Evolutionary conservation across 2,797 vertebrate genomes (phyloP), one percentile per base, ranked within the genome.

Genomic region (Ceryle rudis): DNA sequence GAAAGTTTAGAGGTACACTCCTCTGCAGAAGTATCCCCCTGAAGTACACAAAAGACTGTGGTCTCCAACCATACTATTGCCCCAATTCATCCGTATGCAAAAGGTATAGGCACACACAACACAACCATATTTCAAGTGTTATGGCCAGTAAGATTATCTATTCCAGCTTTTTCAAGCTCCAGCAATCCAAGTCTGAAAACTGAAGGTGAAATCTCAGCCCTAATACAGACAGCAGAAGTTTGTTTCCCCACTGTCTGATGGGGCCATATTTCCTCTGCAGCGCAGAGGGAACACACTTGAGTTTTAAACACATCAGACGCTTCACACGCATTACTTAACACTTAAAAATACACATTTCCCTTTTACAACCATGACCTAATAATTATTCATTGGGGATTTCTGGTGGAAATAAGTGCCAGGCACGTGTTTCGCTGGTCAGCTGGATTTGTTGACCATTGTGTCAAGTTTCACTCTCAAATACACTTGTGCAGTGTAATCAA

Each of bases 261-360:
- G 23, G 60, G 82, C 47, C 86, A 91, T 80, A 61, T 39, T 73
- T 86, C 62, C 57, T 75, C 78, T 70, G 26, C 70, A 79, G 55
- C 39, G 29, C 33, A 58, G 19, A 78, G 18, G 31, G 70, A 92
- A 75, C 13, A 70, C 5, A 3, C 26, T 89, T 88, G 5, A 67
- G 49, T 74, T 79, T 84, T 51, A 81, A 92, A 69, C 64, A 83
- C 39, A 26, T 0, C 51, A 41, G 41, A 54, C 0, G 3, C 28
- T 77, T 80, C 39, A 33, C 49, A 12, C 3, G 1, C n/a, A 55
- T 73, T 84, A 87, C 73, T 92, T 87, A 69, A 81, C 49, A 33
- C 86, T 81, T 89, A 71, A 95, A 97, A 92, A 92, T 79, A 86
- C 81, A 66, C 47, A 81, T 52, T 93, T 91, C 77, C 73, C 70